phyloP scores from a whole-genome alignment of 1,140 invertebrate species.

The Bombus polaris region DNA sequence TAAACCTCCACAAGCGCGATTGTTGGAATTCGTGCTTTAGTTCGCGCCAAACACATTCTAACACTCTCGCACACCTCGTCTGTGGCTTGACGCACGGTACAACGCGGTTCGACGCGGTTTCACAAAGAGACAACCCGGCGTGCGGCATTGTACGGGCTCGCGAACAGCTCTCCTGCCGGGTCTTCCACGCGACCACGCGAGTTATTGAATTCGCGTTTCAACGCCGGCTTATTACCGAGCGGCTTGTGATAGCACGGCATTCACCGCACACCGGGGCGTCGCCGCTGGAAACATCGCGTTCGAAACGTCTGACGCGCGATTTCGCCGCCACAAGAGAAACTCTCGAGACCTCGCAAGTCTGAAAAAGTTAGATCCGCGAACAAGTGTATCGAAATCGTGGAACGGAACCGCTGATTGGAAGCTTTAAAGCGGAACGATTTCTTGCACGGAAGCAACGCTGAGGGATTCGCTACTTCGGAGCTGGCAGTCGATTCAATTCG shows the following conservation, averaged over 20 bases:
- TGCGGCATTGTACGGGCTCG: background rate
- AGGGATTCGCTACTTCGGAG: background rate
- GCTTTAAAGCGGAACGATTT: background rate
- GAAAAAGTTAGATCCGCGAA: background rate
- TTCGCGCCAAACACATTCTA: constrained; percentile 21
- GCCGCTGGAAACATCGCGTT: too few species aligned
- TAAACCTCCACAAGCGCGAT: too few species aligned
- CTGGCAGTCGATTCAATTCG: background rate
- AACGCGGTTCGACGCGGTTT: constrained; percentile 40
- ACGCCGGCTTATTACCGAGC: constrained; percentile 36
- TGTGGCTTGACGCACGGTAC: too few species aligned
- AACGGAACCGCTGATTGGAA: background rate
- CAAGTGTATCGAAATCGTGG: constrained; percentile 43
- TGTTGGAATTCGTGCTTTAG: background rate
- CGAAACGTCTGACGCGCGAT: too few species aligned
- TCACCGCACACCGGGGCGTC: background rate
- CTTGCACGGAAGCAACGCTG: background rate
- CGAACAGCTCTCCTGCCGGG: constrained; percentile 4
- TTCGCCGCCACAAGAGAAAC: too few species aligned
- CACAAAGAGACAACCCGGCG: background rate
- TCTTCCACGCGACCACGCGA: background rate
- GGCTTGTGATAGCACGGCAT: constrained; percentile 24
- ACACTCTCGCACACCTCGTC: background rate
- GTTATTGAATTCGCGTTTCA: constrained; percentile 40
- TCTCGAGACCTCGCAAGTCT: too few species aligned